Percentiles rank a stretch among this genome's conserved stretches.
Evolutionary conservation across 2,888 invertebrate genomes (phyloP).

Genomic region (Hypolimnas misippus): DNA sequence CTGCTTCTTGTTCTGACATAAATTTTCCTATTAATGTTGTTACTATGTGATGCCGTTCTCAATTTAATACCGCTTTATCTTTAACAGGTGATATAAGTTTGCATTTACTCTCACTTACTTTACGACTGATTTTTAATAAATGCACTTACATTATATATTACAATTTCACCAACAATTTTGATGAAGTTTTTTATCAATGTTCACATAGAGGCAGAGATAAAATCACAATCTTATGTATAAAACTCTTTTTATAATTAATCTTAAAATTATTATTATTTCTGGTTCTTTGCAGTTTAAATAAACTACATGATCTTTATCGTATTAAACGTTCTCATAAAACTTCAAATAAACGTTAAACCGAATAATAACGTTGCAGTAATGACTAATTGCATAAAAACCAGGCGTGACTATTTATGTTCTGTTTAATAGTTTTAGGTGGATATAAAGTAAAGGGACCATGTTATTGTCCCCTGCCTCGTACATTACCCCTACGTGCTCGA

Average conservation of each 20-base stretch:
- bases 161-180: neutral
- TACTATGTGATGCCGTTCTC: slow-evolving; percentile 19
- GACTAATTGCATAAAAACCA: slow-evolving; percentile 23
- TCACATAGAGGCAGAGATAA: no score
- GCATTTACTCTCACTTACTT: neutral
- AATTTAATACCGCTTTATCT: slow-evolving; percentile 6
- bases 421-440: slow-evolving; percentile 16
- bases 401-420: slow-evolving; percentile 21
- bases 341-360: neutral
- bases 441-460: slow-evolving; percentile 23
- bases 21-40: slow-evolving; percentile 32
- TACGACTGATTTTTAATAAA: no score
- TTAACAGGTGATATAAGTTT: slow-evolving; percentile 3
- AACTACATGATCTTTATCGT: neutral
- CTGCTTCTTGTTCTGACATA: slow-evolving; percentile 30
- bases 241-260: neutral
- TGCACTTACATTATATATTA: neutral
- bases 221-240: no score
- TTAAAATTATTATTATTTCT: neutral
- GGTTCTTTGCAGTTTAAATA: neutral
- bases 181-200: neutral
- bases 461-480: slow-evolving; percentile 31
- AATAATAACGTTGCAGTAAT: slow-evolving; percentile 8
- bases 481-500: slow-evolving; percentile 29
- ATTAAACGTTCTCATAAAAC: neutral